Conservation (phyloP, 2,888 invertebrate genomes). For the Gnatocerus cornutus region DNA sequence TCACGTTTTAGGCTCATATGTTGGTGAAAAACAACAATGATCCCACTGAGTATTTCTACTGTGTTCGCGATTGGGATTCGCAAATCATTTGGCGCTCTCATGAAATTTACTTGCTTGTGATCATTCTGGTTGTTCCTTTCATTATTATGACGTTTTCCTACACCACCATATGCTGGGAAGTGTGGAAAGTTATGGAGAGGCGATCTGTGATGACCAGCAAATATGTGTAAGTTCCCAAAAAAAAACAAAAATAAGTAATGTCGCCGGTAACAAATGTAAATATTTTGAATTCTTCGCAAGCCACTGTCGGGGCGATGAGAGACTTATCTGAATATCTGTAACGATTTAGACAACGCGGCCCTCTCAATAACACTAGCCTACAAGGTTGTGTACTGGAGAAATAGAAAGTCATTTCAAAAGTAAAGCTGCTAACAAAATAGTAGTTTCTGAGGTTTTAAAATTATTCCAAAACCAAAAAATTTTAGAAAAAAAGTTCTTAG, state of each 20-base stretch:
- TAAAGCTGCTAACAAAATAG: too few species aligned
- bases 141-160: constrained; percentile 79
- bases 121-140: constrained; percentile 78
- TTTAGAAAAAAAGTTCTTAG: too few species aligned
- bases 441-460: too few species aligned
- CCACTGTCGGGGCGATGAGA: too few species aligned
- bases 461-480: too few species aligned
- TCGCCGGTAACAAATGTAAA: too few species aligned
- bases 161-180: constrained; percentile 77
- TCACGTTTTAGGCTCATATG: constrained; percentile 63
- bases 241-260: too few species aligned
- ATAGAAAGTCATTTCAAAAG: too few species aligned
- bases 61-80: constrained; percentile 74
- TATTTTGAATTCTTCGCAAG: background rate
- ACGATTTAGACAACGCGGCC: too few species aligned
- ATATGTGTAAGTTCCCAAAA: constrained; percentile 68
- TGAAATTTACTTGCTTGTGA: constrained; percentile 77
- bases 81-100: constrained; percentile 72
- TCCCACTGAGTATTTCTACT: constrained; percentile 73
- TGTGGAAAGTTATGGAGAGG: constrained; percentile 77
- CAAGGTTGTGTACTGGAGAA: too few species aligned
- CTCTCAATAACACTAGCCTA: too few species aligned
- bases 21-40: constrained; percentile 61
- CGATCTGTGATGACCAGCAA: constrained; percentile 75
- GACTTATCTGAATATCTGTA: too few species aligned